Evolutionary conservation across 2,888 invertebrate genomes (phyloP), one percentile per base, ranked within the genome.

Genomic region (Acanthosepion pharaonis): DNA sequence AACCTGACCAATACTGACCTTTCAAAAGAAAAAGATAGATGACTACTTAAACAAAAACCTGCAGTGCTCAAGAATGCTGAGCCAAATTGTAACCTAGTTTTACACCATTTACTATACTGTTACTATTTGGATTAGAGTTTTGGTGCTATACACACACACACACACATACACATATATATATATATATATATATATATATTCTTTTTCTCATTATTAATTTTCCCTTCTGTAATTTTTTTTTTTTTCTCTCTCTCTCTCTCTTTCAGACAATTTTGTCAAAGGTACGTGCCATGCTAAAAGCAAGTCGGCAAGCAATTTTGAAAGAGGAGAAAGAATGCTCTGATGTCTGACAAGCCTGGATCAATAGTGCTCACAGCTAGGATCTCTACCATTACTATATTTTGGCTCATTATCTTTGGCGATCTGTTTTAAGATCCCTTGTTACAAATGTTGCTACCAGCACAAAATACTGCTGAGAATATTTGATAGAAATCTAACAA

Each of bases 231-330:
- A 18, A 18, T 59, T 59, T 59, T 23, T 59, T 78, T 78, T 33
- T n/a, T 78, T 9, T 78, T 78, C 18, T 78, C 5, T 11, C 8
- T 64, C 25, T 64, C 25, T 78, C n/a, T 78, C n/a, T 78, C 28
- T 96, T 96, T 94, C 96, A 96, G 96, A 95, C 96, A 94, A 96
- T 96, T 95, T 94, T 96, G 64, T 95, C 95, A 92, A 95, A 96
- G 93, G 96, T 96, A 5, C 92, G 96, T 91, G 96, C 96, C 18
- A 95, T 96, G 18, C 95, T 96, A 48, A 96, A 96, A 92, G 96
- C 96, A 20, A 96, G 96, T 91, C 95, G 96, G 49, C 95, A 96
- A 92, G 96, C 96, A 42, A 95, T 96, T 5, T 91, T 95, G 48
- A 95, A 95, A 92, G 95, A 95, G 5, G 95, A 95, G 8, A 95